phyloP scores from a whole-genome alignment of 2,113 vertebrate genomes.

The Desmodus rotundus region DNA sequence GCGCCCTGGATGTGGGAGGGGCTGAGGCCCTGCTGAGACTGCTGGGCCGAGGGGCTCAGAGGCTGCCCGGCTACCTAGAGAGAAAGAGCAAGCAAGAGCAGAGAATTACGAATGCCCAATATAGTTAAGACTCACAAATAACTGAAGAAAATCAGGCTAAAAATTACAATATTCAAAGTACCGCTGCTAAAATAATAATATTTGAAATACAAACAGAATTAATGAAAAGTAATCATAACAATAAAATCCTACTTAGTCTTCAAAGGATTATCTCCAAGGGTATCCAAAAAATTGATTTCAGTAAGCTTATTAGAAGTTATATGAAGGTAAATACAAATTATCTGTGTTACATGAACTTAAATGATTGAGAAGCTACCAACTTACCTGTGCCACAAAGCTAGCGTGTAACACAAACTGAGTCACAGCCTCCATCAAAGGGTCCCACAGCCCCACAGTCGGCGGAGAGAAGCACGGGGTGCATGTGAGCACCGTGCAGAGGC shows the following conservation, averaged over 20 bases:
- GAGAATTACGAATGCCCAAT: neutral
- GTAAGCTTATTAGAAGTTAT: neutral
- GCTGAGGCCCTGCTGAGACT: conserved; percentile 89
- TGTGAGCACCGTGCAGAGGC: neutral
- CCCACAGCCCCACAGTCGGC: neutral
- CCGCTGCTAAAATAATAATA: neutral
- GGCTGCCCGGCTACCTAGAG: conserved; percentile 88
- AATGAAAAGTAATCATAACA: conserved; percentile 5
- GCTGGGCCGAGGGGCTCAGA: conserved; percentile 92
- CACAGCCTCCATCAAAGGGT: neutral
- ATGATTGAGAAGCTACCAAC: neutral
- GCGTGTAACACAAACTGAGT: neutral
- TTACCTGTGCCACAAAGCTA: neutral
- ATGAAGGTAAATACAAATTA: neutral
- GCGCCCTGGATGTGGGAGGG: conserved; percentile 86
- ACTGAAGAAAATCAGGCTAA: neutral
- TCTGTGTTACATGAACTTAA: neutral
- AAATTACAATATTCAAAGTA: neutral
- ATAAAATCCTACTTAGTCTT: conserved; percentile 1
- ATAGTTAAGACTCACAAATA: neutral
- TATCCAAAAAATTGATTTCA: neutral
- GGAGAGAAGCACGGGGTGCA: neutral
- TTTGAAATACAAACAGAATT: neutral
- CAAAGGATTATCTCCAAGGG: neutral
- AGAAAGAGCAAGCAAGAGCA: neutral